Percentiles rank a stretch among this genome's conserved stretches.
These are phyloP conservation scores for Drosophila neutralis DNA, from an alignment of 2,888 invertebrate genomes.

Conservation along the genomic window DNA sequence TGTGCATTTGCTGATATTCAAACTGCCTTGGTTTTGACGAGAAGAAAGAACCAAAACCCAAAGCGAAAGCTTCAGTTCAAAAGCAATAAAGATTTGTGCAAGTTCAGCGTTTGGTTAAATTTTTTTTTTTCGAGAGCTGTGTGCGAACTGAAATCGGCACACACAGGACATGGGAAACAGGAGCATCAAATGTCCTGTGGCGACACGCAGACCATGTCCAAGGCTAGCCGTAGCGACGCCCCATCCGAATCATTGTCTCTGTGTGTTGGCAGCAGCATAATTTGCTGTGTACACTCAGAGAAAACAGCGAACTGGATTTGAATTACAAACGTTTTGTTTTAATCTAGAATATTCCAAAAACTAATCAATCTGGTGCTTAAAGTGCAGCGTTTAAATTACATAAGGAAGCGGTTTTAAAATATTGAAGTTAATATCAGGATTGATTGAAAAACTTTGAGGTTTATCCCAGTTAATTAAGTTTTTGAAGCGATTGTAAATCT, in stretches of 20 bases:
- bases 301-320: background rate
- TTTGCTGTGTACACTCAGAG: conserved; percentile 17
- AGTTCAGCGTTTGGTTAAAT: conserved; percentile 58
- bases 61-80: conserved; percentile 43
- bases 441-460: background rate
- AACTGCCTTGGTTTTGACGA: conserved; percentile 27
- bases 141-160: background rate
- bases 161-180: conserved; percentile 24
- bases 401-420: background rate
- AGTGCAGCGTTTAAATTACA: background rate
- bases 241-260: background rate
- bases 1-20: conserved; percentile 19
- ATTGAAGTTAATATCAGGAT: background rate
- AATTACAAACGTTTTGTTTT: background rate
- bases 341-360: background rate
- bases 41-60: conserved; percentile 21
- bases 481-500: background rate
- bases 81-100: conserved; percentile 71
- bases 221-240: conserved; percentile 47
- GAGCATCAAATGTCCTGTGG: conserved; percentile 56
- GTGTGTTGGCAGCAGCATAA: conserved; percentile 19
- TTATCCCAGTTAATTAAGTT: background rate
- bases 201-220: conserved; percentile 43
- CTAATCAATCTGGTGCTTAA: background rate
- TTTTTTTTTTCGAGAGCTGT: conserved; percentile 13